A percentile compares a stretch with the other conserved stretches of the same genome.
Evolutionary conservation across 2,113 vertebrate genomes (phyloP).

Genomic region (Rhea americana): DNA sequence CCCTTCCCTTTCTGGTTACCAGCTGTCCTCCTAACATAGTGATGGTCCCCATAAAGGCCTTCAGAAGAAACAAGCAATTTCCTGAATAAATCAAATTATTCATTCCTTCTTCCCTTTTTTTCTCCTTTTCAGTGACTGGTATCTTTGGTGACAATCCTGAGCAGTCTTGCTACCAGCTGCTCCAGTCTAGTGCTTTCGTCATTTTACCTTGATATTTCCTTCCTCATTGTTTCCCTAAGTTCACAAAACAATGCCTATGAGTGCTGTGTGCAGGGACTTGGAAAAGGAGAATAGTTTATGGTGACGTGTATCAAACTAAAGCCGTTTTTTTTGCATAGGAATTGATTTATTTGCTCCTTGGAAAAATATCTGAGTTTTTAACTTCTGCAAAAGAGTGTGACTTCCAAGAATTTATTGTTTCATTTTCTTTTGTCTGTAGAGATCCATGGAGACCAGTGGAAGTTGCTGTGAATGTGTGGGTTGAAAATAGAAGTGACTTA

Average conservation of each 20-base stretch:
- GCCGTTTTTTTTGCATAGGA: slow-evolving; percentile 3
- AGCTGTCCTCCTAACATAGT: slow-evolving; percentile 59
- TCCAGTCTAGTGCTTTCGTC: not conserved
- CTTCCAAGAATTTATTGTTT: slow-evolving; percentile 37
- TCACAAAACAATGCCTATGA: not conserved
- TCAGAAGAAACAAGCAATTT: slow-evolving; percentile 69
- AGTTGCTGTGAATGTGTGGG: not conserved
- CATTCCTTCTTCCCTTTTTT: slow-evolving; percentile 58
- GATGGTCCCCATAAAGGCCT: slow-evolving; percentile 61
- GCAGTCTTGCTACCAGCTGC: slow-evolving; percentile 63
- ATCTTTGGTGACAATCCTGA: slow-evolving; percentile 48
- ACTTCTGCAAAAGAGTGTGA: not conserved
- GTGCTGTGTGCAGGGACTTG: not conserved
- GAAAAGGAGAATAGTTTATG: slow-evolving; percentile 3
- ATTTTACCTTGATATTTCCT: slow-evolving; percentile 65
- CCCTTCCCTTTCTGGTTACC: slow-evolving; percentile 69
- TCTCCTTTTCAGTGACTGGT: slow-evolving; percentile 34
- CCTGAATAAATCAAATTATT: slow-evolving; percentile 65
- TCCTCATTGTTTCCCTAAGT: slow-evolving; percentile 25
- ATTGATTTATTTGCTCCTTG: not conserved
- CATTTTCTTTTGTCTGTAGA: not conserved
- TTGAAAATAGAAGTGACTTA: not conserved
- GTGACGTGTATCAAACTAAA: not conserved
- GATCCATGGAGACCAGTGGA: not conserved
- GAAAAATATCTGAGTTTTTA: not conserved